Evolutionary conservation across 2,888 invertebrate genomes (phyloP).

Genomic region (Ornithoptera priamus): DNA sequence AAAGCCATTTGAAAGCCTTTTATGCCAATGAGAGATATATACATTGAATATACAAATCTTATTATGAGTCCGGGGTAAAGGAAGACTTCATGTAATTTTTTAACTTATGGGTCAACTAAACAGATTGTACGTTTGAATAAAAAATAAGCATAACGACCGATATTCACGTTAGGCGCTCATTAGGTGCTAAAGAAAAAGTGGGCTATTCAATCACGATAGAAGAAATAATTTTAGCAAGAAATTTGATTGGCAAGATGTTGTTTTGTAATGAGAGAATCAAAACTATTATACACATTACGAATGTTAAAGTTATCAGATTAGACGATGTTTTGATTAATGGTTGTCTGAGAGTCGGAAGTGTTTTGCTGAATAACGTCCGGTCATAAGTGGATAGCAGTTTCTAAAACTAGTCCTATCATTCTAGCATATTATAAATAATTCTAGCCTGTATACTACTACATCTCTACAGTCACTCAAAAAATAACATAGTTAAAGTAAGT

Average conservation of each 20-base stretch:
- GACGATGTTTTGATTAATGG: conserved; percentile 52
- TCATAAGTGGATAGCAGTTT: conserved; percentile 63
- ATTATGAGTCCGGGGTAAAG: background rate
- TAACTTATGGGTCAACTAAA: background rate
- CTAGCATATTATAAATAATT: conserved; percentile 34
- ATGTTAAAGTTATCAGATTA: conserved; percentile 22
- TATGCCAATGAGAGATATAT: too few species aligned
- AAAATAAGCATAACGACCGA: background rate
- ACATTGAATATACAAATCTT: background rate
- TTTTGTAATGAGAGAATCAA: background rate
- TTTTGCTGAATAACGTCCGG: conserved; percentile 69
- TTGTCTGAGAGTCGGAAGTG: conserved; percentile 36
- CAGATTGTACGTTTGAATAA: background rate
- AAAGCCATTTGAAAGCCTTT: too few species aligned
- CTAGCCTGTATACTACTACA: conserved; percentile 27
- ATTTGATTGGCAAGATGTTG: background rate
- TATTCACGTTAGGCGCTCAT: background rate
- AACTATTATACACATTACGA: background rate
- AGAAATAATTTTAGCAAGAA: background rate
- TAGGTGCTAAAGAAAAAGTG: background rate
- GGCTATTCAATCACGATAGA: background rate
- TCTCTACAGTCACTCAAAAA: background rate
- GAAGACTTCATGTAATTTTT: background rate
- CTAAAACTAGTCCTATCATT: conserved; percentile 39
- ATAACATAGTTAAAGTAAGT: background rate